Base-by-base conservation (phyloP, 2,797 vertebrate genomes). In the Salmo trutta region DNA sequence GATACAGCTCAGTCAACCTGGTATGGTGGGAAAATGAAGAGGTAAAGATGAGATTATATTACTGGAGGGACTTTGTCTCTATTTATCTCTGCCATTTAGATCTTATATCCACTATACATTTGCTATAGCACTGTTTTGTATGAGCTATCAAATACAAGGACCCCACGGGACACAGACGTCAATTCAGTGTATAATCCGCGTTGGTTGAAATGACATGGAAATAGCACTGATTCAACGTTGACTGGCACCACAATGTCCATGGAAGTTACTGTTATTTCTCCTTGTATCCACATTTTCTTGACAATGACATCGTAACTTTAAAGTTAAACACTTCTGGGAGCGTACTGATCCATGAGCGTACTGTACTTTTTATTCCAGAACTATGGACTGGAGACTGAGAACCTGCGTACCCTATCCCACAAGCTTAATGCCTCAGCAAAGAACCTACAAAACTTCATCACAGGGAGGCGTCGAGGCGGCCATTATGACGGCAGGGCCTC, bases 401-500 rank as follows among this genome's bases (percentile, higher is more conserved):
- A 95, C 83, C 87, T 95, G 85, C 88, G 94, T 41, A 94, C 95
- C 16, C 92, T 95, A 51, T 95, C 94, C 5, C 95, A 95, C 85
- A 95, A 95, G 81, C 92, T 95, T 81, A 95, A 95, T 0, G 92
- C 94, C n/a, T 95, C 94, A 0, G 94, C 94, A 85, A 95, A 95
- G 91, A 95, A 95, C 76, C 92, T 95, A 7, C 94, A 95, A 88
- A 95, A 95, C 84, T 95, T 95, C 51, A 95, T 96, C 79, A 95
- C 93, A 0, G 94, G 95, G 70, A 91, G 95, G 74, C 93, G 95
- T 84, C 93, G 94, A 68, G 91, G 91, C 0, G 93, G 95, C 62
- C 93, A 93, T 81, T 95, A 96, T 0, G 92, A 95, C 3, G 93
- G 88, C 79, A 89, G 90, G 17, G 92, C 93, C 62, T 94, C 93